Conservation (phyloP, 2,797 vertebrate species). For the Catamblyrhynchus diadema region DNA sequence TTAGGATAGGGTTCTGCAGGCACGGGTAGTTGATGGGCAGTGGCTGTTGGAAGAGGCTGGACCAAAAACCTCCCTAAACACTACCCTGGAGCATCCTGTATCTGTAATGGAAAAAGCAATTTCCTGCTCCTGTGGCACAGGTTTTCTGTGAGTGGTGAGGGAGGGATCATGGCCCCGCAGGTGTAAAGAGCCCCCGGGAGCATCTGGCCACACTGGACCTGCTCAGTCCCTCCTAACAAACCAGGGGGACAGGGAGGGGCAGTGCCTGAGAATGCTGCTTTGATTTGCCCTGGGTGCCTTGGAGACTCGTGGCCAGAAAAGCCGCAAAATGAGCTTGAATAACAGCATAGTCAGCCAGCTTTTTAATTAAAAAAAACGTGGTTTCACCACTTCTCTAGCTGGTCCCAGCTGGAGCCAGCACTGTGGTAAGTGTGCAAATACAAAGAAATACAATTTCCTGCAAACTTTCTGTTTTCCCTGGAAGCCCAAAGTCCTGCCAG, state of each 20-base stretch:
- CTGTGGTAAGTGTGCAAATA: neutral
- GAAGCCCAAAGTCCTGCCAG: neutral
- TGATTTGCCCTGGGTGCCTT: neutral
- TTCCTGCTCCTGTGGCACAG: neutral
- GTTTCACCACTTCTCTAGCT: neutral
- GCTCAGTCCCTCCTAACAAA: neutral
- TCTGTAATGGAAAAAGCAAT: neutral
- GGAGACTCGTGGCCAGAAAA: neutral
- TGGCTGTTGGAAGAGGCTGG: neutral
- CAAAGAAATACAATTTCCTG: neutral
- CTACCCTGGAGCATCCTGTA: neutral
- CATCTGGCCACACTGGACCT: neutral
- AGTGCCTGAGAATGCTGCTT: neutral
- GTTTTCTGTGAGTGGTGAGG: neutral
- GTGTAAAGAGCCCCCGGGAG: neutral
- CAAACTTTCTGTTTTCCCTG: neutral
- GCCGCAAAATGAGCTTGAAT: neutral
- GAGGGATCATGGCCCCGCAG: neutral
- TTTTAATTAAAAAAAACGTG: neutral
- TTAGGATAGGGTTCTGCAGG: neutral
- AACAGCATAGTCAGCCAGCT: neutral
- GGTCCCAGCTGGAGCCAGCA: neutral
- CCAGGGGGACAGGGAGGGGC: neutral
- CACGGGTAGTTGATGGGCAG: neutral
- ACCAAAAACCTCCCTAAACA: neutral